These are phyloP conservation scores for Chironex yamaguchii DNA, from an alignment of 30 jellyfish, hydroid and myxozoan genomes.

Conservation along the genomic window DNA sequence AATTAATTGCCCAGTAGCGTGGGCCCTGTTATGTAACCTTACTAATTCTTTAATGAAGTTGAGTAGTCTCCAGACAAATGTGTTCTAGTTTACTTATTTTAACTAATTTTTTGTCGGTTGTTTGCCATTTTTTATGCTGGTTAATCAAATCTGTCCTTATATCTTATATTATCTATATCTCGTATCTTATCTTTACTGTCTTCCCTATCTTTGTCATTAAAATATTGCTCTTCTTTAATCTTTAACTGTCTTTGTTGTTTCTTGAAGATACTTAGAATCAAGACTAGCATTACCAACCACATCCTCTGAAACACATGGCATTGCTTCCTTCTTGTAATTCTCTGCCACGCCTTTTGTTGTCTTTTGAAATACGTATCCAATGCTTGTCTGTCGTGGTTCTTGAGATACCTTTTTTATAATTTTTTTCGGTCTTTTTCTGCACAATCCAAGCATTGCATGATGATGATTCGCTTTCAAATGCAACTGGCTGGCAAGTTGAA, in stretches of 20 bases:
- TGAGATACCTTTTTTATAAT: conserved; percentile 29
- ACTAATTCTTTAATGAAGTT: no score
- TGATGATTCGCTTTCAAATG: conserved; percentile 6
- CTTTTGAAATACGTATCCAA: conserved; percentile 18
- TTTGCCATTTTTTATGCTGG: no score
- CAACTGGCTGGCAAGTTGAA: conserved; percentile 24
- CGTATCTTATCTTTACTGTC: no score
- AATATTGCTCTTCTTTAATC: conserved; percentile 34
- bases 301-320: conserved; percentile 5
- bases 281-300: conserved; percentile 9
- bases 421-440: conserved; percentile 25
- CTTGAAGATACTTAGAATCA: no score
- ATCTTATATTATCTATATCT: no score
- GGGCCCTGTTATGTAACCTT: no score
- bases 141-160: no score
- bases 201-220: conserved; percentile 6
- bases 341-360: conserved; percentile 35
- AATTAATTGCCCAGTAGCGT: no score
- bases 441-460: conserved; percentile 43
- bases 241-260: background rate
- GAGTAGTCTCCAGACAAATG: no score
- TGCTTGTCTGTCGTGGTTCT: conserved; percentile 29
- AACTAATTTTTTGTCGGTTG: no score
- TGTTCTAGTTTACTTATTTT: no score
- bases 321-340: background rate